A percentile compares a stretch with the other conserved stretches of the same genome.
Conservation (phyloP, 2,113 vertebrate species). For the Leucopsar rothschildi region DNA sequence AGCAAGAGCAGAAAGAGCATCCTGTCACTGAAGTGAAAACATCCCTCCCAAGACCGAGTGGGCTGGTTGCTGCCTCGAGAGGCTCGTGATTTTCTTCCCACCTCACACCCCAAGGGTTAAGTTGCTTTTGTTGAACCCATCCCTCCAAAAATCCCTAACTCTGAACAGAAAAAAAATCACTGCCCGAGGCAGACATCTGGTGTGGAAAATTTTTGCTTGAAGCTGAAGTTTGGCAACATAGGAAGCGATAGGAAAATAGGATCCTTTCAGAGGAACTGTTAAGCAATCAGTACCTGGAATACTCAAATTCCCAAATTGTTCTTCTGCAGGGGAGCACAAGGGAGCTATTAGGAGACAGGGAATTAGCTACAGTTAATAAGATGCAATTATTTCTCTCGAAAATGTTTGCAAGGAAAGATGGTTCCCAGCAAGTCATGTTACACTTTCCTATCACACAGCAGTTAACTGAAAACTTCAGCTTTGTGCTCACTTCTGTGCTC, state of each 20-base stretch:
- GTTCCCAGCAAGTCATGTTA: background rate
- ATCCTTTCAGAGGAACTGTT: background rate
- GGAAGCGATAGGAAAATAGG: slow-evolving; percentile 7
- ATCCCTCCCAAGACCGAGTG: background rate
- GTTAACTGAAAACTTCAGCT: background rate
- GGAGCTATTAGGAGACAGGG: background rate
- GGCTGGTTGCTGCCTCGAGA: background rate
- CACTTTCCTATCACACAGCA: background rate
- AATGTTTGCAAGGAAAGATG: background rate
- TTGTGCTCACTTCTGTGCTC: background rate
- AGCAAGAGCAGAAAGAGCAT: background rate
- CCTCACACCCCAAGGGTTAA: slow-evolving; percentile 1
- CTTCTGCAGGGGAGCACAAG: background rate
- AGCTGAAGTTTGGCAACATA: background rate
- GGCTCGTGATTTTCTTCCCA: background rate
- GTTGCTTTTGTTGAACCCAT: background rate
- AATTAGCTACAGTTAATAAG: slow-evolving; percentile 8
- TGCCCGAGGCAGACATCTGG: slow-evolving; percentile 29
- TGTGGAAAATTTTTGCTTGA: slow-evolving; percentile 26
- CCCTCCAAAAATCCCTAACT: background rate
- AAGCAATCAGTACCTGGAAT: background rate
- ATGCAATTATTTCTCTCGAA: background rate
- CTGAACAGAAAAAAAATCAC: slow-evolving; percentile 5
- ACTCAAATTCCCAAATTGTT: background rate
- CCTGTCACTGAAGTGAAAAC: background rate